Conservation (phyloP, 2,797 vertebrate genomes). For the Hozukius guyotensis region DNA sequence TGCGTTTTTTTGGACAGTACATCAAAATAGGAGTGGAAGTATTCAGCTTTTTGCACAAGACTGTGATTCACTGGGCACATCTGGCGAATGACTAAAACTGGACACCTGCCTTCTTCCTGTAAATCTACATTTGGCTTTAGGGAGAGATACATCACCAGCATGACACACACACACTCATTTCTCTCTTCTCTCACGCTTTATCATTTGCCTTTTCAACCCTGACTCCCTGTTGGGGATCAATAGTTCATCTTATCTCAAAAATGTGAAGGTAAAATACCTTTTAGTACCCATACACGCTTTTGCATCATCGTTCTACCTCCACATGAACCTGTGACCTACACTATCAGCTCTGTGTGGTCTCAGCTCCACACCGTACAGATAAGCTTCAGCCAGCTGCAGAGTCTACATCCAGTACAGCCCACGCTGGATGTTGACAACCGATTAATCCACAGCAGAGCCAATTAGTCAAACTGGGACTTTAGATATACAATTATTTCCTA, state of each 20-base stretch:
- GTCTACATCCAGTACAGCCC: constrained; percentile 5
- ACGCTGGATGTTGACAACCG: not conserved
- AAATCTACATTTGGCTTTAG: not conserved
- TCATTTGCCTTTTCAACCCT: not conserved
- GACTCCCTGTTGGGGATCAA: not conserved
- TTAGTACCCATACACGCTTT: not conserved
- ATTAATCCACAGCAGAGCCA: constrained; percentile 1
- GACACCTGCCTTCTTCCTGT: not conserved
- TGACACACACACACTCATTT: no score
- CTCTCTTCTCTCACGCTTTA: not conserved
- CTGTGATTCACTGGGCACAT: not conserved
- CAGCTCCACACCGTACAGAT: not conserved
- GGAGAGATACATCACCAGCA: not conserved
- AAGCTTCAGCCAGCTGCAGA: not conserved
- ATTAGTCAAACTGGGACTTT: not conserved
- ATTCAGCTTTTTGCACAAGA: not conserved
- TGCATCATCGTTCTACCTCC: not conserved
- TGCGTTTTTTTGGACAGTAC: not conserved
- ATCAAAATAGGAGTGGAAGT: not conserved
- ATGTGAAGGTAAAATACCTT: not conserved
- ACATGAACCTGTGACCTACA: constrained; percentile 4
- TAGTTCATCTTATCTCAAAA: not conserved
- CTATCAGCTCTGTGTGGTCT: not conserved
- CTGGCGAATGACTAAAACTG: not conserved
- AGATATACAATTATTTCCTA: not conserved